Evolutionary conservation across 2,113 vertebrate species (phyloP), one percentile per base, ranked within the genome.

Genomic region (Garra rufa): DNA sequence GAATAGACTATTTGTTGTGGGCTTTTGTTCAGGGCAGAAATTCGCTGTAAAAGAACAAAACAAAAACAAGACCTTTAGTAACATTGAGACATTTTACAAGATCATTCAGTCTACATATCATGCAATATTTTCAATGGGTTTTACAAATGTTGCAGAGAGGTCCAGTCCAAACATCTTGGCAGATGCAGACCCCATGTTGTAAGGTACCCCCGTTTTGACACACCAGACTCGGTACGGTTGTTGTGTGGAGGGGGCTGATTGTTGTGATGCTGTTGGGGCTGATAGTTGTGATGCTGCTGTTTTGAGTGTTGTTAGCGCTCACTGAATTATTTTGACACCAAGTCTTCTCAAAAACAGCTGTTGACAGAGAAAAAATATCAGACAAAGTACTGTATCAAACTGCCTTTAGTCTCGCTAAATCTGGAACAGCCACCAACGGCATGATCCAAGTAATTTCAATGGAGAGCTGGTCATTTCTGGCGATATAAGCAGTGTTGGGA

Each of bases 21-120:
- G 0, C 17, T 0, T 34, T 24, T 38, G 11, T 13, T 38, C 28
- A 17, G 0, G 1, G 50, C 85, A 86, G 63, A 82, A 59, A 43
- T 83, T 82, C 71, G 30, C 85, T 86, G 26, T 67, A 76, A 69
- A 50, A 69, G 30, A 44, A 43, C 9, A 44, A 41, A 4, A 52
- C 15, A 50, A 69, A 44, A 44, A 43, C 9, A 44, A 41, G 5
- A 52, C 15, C 19, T 9, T 76, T 30, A 38, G n/a, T 44, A 44
- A 83, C 8, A 3, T 11, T 57, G n/a, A 26, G 3, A 73, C 6
- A 3, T 15, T 6, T 19, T 19, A 9, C 30, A 38, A 19, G 3
- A 34, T 9, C 19, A 38, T 4, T 9, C 2, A 34, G 3, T 67
- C 14, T 65, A 50, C 11, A 75, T 19, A 38, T 30, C 8, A 52